These are phyloP conservation scores for Therioaphis trifolii DNA, from an alignment of 2,888 invertebrate genomes.

Conservation along the genomic window DNA sequence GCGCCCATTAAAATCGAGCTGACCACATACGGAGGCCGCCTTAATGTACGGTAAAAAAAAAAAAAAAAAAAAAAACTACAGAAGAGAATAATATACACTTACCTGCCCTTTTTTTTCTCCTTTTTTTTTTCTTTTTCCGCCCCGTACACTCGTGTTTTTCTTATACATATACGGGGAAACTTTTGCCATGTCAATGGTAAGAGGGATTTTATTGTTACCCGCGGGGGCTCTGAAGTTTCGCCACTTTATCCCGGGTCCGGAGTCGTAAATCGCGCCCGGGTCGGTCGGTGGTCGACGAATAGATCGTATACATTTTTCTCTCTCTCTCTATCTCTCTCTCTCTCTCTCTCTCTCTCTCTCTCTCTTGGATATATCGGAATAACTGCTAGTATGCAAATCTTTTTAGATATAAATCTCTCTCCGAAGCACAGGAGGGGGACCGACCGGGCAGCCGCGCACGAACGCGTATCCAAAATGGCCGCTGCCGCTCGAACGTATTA, in stretches of 20 bases:
- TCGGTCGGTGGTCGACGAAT: slow-evolving; percentile 37
- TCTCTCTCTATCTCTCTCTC: neutral
- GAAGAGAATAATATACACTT: neutral
- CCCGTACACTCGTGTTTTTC: neutral
- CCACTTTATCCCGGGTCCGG: slow-evolving; percentile 21
- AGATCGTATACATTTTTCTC: slow-evolving; percentile 34
- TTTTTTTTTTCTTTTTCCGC: neutral
- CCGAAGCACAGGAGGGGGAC: neutral
- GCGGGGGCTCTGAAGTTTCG: slow-evolving; percentile 26
- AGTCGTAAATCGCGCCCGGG: slow-evolving; percentile 60
- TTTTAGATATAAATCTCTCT: slow-evolving; percentile 50
- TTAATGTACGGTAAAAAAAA: neutral
- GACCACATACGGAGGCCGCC: neutral
- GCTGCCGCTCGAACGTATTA: slow-evolving; percentile 38
- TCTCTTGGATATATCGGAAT: slow-evolving; percentile 34
- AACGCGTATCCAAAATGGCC: slow-evolving; percentile 59
- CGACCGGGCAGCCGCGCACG: slow-evolving; percentile 45
- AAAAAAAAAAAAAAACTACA: too few relatives aligned
- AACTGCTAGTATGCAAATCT: slow-evolving; percentile 60
- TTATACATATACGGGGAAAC: neutral
- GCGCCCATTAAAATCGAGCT: neutral
- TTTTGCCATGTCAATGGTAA: slow-evolving; percentile 31
- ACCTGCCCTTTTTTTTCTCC: neutral
- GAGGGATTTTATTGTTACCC: slow-evolving; percentile 48
- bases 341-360: neutral